These are phyloP conservation scores for Sturnira hondurensis DNA, from an alignment of 2,113 vertebrate genomes.

Conservation along the genomic window DNA sequence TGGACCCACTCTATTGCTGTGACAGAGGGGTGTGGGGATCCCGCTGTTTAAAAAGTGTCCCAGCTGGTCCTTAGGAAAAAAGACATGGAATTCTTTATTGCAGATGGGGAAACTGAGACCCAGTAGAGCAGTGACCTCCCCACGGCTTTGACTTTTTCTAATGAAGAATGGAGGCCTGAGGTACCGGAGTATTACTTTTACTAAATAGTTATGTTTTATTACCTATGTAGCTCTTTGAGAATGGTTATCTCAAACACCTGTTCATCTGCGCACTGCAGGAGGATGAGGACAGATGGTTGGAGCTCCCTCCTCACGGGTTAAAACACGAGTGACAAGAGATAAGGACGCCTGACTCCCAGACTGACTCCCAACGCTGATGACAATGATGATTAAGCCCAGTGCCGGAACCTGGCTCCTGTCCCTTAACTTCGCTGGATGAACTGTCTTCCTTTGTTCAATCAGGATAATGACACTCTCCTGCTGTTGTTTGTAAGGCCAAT, in stretches of 20 bases:
- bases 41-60: background rate
- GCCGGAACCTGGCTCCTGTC: background rate
- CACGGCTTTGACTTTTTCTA: background rate
- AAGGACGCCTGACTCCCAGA: background rate
- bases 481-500: constrained; percentile 64
- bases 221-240: constrained; percentile 43
- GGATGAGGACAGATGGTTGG: constrained; percentile 18
- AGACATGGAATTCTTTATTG: background rate
- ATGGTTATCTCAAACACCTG: constrained; percentile 25
- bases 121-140: background rate
- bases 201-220: constrained; percentile 53
- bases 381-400: constrained; percentile 31
- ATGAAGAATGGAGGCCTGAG: background rate
- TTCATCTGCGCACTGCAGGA: constrained; percentile 30
- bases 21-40: background rate
- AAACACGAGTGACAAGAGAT: constrained; percentile 23
- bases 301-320: constrained; percentile 37
- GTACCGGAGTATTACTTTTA: background rate
- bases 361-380: background rate
- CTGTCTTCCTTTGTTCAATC: constrained; percentile 61
- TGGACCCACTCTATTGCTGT: background rate
- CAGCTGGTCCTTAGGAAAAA: background rate
- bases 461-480: constrained; percentile 59
- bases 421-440: constrained; percentile 40
- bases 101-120: background rate